Evolutionary conservation across 1,140 invertebrate species (phyloP), one percentile per base, ranked within the genome.

Genomic region (Trichonephila clavipes): DNA sequence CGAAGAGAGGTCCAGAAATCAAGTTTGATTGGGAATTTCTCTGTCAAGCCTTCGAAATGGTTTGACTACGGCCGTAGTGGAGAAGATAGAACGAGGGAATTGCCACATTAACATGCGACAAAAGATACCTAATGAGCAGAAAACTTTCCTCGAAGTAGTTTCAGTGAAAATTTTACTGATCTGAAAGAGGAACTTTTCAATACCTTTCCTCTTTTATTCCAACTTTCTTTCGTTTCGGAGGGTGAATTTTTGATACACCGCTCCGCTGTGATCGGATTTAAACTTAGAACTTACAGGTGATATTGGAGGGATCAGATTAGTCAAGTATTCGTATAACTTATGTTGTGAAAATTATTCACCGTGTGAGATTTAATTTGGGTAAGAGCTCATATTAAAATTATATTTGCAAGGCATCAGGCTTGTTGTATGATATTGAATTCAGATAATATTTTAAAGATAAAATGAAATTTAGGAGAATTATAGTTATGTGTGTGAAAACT

Each of bases 51-150:
- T 51, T 51, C 10, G n/a, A 12, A 69, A 21, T 51, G 19, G 64
- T 44, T 44, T 34, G n/a, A 58, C n/a, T 61, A 58, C 51, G 40
- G 34, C n/a, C 28, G 16, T 77, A 16, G 24, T 40, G 10, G 34
- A 16, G 16, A 4, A 69, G 87, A 69, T 24, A 69, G 87, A 34
- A 40, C 72, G 28, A 58, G 66, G 24, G 64, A 91, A 91, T 91
- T 62, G 89, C 77, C 77, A 59, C 89, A 91, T 91, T 91, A 91
- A 91, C 89, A 91, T 91, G 89, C 89, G 69, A 91, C 89, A 91
- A 91, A 91, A 83, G 89, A 34, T 61, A 59, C 72, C 81, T 91
- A 91, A 91, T 91, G 89, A 91, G 88, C 88, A 90, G 88, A 59
- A 90, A 90, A 44, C 61, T 91, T 91, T 91, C 40, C 51, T 59